Base-by-base conservation (phyloP, 2,888 invertebrate species). In the Oligia fasciuncula region DNA sequence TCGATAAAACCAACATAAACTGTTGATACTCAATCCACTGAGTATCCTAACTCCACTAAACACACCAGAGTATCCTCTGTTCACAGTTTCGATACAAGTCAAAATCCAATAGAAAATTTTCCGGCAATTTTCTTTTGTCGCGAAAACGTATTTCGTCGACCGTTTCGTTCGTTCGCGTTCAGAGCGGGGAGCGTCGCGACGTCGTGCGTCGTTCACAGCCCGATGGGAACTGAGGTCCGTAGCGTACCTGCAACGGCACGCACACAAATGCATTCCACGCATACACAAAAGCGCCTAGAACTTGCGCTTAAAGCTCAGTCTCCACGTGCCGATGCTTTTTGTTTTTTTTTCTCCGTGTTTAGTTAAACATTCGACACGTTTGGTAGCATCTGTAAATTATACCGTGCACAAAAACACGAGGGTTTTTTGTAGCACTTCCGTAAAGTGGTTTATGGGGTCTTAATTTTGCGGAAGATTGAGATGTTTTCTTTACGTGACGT, bases 181-280 rank as follows among this genome's bases (percentile, higher is more conserved):
- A 62, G 71, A 73, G 63, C 74, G 67, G 60, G 77, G 76, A 73
- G 73, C 85, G 82, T 65, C 67, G 68, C 54, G 67, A 74, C 84
- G 81, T 76, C 76, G 68, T 54, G 57, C 90, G 86, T 73, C 87
- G 73, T 65, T 29, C 71, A 73, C 86, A 85, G 94, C 93, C 94
- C 94, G 93, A 94, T 94, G 94, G 93, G 93, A 94, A 96, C 96
- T 96, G 94, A 91, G 92, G 91, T 92, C 91, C 89, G 91, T 90
- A 89, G 85, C 77, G 71, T 96, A 96, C 96, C 96, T 96, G 96
- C 96, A 96, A 91, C 94, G 95, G 81, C 93, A 95, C 96, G 92
- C 96, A 95, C 96, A 96, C 96, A 92, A 91, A 90, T 92, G 93
- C 93, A 93, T 89, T 79, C 78, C 93, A 91, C 94, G 92, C 94